Evolutionary conservation across 1,140 invertebrate genomes (phyloP).

Genomic region (Drosophila ambigua): DNA sequence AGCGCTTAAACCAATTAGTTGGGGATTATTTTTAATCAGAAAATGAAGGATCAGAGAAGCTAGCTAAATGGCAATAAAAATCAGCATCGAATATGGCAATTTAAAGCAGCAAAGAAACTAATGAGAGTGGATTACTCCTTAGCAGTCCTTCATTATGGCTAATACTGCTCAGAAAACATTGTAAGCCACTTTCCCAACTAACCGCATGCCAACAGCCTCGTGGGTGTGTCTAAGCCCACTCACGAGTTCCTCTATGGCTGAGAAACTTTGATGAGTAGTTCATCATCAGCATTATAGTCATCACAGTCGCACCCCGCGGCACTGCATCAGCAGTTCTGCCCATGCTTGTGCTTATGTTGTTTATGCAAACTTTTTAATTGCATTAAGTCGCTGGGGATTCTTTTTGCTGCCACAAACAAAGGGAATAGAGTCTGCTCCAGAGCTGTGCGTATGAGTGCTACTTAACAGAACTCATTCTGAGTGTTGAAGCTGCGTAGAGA

Average conservation of each 20-base stretch:
- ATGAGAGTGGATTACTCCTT: no score
- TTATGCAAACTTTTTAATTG: conserved; percentile 32
- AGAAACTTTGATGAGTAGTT: conserved; percentile 20
- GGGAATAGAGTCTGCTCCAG: neutral
- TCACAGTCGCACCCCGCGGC: no score
- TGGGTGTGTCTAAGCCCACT: neutral
- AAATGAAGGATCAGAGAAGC: no score
- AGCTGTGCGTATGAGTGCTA: neutral
- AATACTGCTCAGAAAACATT: neutral
- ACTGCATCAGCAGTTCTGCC: neutral
- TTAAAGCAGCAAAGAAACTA: no score
- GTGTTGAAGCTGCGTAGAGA: no score
- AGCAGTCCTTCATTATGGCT: no score
- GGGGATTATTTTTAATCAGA: no score
- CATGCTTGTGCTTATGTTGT: neutral
- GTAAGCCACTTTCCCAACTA: neutral
- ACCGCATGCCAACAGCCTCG: neutral
- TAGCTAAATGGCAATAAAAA: no score
- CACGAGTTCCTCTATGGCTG: neutral
- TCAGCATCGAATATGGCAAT: no score
- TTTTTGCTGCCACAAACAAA: neutral
- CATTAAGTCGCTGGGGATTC: conserved; percentile 9
- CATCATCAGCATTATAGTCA: neutral
- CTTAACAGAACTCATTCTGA: neutral
- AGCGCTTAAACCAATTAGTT: no score